Base-by-base conservation (phyloP, 1,140 invertebrate species). In the Apis cerana region DNA sequence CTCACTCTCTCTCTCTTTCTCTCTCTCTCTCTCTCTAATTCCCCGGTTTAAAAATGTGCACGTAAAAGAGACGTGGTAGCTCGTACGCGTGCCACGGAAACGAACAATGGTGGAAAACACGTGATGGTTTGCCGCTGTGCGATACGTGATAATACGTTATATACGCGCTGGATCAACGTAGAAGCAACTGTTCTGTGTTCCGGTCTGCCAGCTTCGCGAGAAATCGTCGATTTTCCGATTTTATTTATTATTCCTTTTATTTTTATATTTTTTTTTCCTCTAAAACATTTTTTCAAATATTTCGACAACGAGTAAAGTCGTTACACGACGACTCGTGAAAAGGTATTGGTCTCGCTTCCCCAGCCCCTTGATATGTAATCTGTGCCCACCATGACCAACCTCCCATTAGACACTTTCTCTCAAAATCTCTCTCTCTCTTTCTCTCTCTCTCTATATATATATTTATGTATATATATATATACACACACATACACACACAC, bases 311-410 rank as follows among this genome's bases (percentile, higher is more conserved):
- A 33, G 0, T 10, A 11, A 10, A 27, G 27, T 64, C 27, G 1
- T 33, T 15, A 33, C 27, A 3, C 48, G 17, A 33, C 15, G 48
- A 61, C 67, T 61, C 61, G 75, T 48, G 79, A 71, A 82, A 58
- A 33, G 62, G 19, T 59, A 65, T n/a, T 74, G 67, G 74, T 75
- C 62, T 84, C 68, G 23, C 52, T 64, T 64, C 50, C 74, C 52
- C 65, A 62, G 65, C 75, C 79, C 83, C 65, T 87, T 33, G 87
- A 88, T 88, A 88, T 87, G 85, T 87, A 88, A 75, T 87, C 71
- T 65, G 59, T 80, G 70, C 71, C 82, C 64, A 75, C 62, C 59
- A 43, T 65, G 78, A 61, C 2, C 58, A 61, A 58, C 69, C 43
- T 62, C 19, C 75, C 64, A 77, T 82, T 64, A 77, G 80, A 69